Evolutionary conservation across 2,113 vertebrate species (phyloP), one percentile per base, ranked within the genome.

Genomic region (Anarhynchus alexandrinus): DNA sequence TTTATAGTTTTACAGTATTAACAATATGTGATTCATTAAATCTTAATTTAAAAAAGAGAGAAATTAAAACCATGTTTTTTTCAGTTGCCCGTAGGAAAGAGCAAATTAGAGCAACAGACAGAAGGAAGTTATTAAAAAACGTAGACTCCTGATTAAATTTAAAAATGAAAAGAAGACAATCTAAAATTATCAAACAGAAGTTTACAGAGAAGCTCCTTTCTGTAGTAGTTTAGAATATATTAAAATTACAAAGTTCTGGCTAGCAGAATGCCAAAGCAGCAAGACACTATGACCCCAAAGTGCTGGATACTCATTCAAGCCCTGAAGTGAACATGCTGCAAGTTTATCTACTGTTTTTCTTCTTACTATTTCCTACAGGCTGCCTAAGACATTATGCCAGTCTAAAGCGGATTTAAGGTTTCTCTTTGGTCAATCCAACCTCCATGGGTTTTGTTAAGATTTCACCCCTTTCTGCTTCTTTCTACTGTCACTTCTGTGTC

Each of bases 111-210:
- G 16, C 3, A 79, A 76, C 18, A 77, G 22, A n/a, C 1, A 57
- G 25, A 55, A 76, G 10, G 34, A 49, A 86, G 22, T 5, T 85
- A 36, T 38, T 74, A 19, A 64, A 62, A 95, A 92, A 38, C 14
- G 5, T 25, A 70, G 47, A 72, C 5, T 57, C 6, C 7, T 58
- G 5, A 79, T 76, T 78, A 82, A 62, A 65, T 51, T 70, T 36
- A 0, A 1, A 55, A 76, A 36, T 15, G 0, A 49, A 79, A 72
- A 45, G 6, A 57, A 36, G 11, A 51, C 2, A n/a, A 38, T 59
- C 32, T 72, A 76, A 87, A 85, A 55, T 76, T 64, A 36, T 61
- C 21, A 82, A 82, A 55, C 11, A 6, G 20, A 80, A 27, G 8
- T 54, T 70, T 64, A 34, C 7, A 49, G 34, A 45, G 51, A 91